Evolutionary conservation across 2,113 vertebrate species (phyloP), one percentile per base, ranked within the genome.

Genomic region (Callithrix jacchus): DNA sequence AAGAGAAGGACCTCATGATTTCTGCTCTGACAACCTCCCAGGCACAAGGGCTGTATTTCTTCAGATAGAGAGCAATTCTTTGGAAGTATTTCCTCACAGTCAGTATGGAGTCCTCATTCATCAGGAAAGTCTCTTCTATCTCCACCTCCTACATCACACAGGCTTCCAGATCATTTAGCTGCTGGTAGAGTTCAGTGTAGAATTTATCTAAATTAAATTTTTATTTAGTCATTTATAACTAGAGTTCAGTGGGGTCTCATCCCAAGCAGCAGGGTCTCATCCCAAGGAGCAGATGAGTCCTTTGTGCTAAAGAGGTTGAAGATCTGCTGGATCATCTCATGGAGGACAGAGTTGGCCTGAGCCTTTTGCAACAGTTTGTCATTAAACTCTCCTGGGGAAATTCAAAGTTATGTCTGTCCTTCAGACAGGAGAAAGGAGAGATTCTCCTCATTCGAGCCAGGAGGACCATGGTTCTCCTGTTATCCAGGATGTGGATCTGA

Each of bases 21-120:
- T 96, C 81, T 56, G 42, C 20, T 68, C 66, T 47, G 27, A 95
- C 45, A 7, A 94, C 27, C 30, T 89, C 83, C 77, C 95, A 97
- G 42, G 76, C 70, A 91, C 93, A 93, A 37, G 74, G 21, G 40
- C 81, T 88, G 37, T 93, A 40, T 1, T 87, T 30, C 77, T 89
- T 95, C 47, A 86, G 66, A 27, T 81, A 82, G 47, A 58, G 20
- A 61, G 40, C 27, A n/a, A 96, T 32, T 49, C 87, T 90, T 49
- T 68, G 73, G 73, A 94, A 97, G 68, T 94, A 87, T n/a, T 18
- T 88, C 45, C 73, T 93, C 91, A 96, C 32, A n/a, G 79, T 66
- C 86, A 70, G 35, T 17, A n/a, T 8, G 35, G 35, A 70, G 21
- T 52, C 70, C 77, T 68, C 66, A 8, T 27, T 30, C 49, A n/a